These are phyloP conservation scores for Cotesia congregata DNA, from an alignment of 2,888 invertebrate genomes.

Conservation along the genomic window DNA sequence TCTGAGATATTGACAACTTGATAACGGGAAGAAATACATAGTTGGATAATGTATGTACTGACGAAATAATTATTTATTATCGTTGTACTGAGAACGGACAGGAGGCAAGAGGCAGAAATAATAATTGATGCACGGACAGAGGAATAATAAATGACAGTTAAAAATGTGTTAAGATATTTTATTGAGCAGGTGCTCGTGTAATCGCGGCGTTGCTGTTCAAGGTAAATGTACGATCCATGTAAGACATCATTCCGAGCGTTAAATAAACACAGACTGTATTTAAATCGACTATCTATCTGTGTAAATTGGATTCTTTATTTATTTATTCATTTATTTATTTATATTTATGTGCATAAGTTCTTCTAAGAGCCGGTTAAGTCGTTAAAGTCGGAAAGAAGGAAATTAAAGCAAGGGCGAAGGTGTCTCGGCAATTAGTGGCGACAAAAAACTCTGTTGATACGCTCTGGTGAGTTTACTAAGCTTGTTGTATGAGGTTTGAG, in stretches of 20 bases:
- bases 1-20: neutral
- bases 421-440: conserved; percentile 52
- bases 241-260: conserved; percentile 20
- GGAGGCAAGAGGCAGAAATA: neutral
- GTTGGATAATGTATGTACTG: conserved; percentile 5
- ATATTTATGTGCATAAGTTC: no score
- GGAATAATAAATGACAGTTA: neutral
- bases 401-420: conserved; percentile 43
- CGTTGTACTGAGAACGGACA: neutral
- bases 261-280: conserved; percentile 17
- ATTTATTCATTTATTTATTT: no score
- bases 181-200: neutral
- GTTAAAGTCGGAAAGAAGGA: conserved; percentile 50
- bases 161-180: neutral
- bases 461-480: conserved; percentile 19
- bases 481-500: no score
- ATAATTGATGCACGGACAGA: neutral
- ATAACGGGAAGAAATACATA: neutral
- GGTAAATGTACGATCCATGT: conserved; percentile 1
- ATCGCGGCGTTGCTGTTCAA: neutral
- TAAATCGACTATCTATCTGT: neutral
- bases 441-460: conserved; percentile 50
- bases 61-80: conserved; percentile 10
- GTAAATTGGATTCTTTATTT: no score
- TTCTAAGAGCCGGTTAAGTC: conserved; percentile 27